Conservation (phyloP, 1,140 invertebrate genomes). For the Sycophaga agraensis region DNA sequence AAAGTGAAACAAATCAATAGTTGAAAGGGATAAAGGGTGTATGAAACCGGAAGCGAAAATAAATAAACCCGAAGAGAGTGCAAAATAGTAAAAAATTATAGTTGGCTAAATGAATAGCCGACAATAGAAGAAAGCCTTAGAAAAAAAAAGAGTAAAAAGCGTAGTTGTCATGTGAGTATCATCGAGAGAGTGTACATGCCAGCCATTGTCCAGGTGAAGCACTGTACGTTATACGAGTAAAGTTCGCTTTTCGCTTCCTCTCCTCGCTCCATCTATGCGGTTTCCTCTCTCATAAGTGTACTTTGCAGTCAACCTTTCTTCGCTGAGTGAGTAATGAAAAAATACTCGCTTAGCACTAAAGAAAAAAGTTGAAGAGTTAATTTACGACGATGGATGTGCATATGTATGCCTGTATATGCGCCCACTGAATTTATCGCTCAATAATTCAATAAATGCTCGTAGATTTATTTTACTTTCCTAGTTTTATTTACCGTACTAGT, state of each 20-base stretch:
- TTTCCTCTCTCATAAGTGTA: too few relatives aligned
- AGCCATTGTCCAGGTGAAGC: background rate
- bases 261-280: too few relatives aligned
- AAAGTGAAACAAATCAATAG: too few relatives aligned
- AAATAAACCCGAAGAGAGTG: too few relatives aligned
- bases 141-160: background rate
- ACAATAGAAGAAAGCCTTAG: background rate
- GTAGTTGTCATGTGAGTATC: background rate
- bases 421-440: background rate
- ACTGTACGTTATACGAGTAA: background rate
- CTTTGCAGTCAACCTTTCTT: background rate
- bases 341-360: background rate
- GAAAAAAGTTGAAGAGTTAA: background rate
- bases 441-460: too few relatives aligned
- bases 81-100: background rate
- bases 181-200: background rate
- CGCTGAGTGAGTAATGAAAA: background rate
- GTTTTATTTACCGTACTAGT: too few relatives aligned
- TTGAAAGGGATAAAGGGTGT: too few relatives aligned
- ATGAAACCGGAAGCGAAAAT: too few relatives aligned
- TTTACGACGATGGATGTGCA: too few relatives aligned
- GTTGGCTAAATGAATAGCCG: background rate
- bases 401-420: too few relatives aligned
- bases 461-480: too few relatives aligned
- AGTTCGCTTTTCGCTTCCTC: background rate